Percentiles rank a stretch among this genome's conserved stretches.
Conservation (phyloP, 1,140 invertebrate genomes). For the Diabrotica undecimpunctata region DNA sequence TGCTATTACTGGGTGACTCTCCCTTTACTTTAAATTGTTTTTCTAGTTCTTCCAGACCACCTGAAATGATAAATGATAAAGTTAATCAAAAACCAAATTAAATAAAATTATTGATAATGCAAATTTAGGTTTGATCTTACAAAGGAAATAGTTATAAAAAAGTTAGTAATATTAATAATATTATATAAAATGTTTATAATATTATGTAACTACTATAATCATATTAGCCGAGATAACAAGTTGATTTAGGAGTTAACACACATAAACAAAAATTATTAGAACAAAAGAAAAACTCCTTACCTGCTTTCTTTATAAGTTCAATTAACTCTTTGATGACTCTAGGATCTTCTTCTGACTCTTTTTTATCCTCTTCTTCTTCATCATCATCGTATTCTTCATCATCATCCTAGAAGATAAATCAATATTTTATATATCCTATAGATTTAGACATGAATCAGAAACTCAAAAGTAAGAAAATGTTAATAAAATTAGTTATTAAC, state of each 20-base stretch:
- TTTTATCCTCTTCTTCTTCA: conserved; percentile 43
- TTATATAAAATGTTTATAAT: no score
- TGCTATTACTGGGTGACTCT: conserved; percentile 41
- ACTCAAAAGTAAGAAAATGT: no score
- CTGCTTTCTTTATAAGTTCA: conserved; percentile 78
- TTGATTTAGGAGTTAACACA: no score
- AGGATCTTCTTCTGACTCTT: conserved; percentile 67
- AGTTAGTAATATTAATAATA: no score
- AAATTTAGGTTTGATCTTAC: no score
- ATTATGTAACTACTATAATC: no score
- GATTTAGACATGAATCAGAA: not conserved
- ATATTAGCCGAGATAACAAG: no score
- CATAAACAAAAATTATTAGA: no score
- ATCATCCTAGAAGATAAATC: conserved; percentile 42
- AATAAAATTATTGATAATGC: no score
- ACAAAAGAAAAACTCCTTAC: conserved; percentile 30
- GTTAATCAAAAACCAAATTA: no score
- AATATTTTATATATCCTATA: not conserved
- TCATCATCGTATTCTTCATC: conserved; percentile 65
- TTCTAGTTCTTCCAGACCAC: conserved; percentile 76
- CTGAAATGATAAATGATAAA: conserved; percentile 39
- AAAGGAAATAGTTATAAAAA: no score
- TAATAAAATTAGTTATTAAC: no score
- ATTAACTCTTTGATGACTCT: conserved; percentile 80
- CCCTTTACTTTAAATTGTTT: conserved; percentile 66